Evolutionary conservation across 2,797 vertebrate species (phyloP), one percentile per base, ranked within the genome.

Genomic region (Oophaga sylvatica): DNA sequence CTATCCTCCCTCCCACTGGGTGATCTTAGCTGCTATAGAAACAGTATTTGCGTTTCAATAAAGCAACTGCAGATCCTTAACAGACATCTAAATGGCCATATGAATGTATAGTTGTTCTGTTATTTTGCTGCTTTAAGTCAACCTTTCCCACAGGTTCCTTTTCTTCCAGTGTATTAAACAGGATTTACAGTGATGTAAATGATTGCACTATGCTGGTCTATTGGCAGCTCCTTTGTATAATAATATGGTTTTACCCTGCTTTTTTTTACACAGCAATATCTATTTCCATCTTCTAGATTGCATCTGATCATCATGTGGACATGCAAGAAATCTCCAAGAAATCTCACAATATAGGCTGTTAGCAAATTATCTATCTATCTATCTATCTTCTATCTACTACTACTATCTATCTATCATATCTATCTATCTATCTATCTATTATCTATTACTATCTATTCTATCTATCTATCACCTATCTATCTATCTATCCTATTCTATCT

Each of bases 331-430:
- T 53, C 20, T 48, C 20, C 73, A 76, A 76, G 73, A 53, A n/a
- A 76, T 53, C 20, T 48, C 20, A 48, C 41, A 45, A 73, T 3
- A 73, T 3, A 73, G 35, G 9, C 6, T 48, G 20, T 53, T 15
- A 17, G 17, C 20, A 41, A 62, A 41, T 60, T 60, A 19, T 35
- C 5, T 70, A 31, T 41, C 16, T 71, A 41, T 19, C 7, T 68
- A 53, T 68, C 63, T 81, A 67, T 81, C 60, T 65, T 81, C 60
- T 81, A 70, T 82, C 81, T 82, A 70, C 70, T n/a, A n/a, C n/a
- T n/a, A n/a, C 63, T 82, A 82, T 82, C 81, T 82, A 82, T 82
- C 41, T 68, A 70, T 70, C 35, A 35, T 79, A 59, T 79, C 53
- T 56, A 26, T 79, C n/a, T 29, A 56, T 79, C 76, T 57, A 53